phyloP scores from a whole-genome alignment of 2,888 invertebrate species.

The Helobdella robusta region DNA sequence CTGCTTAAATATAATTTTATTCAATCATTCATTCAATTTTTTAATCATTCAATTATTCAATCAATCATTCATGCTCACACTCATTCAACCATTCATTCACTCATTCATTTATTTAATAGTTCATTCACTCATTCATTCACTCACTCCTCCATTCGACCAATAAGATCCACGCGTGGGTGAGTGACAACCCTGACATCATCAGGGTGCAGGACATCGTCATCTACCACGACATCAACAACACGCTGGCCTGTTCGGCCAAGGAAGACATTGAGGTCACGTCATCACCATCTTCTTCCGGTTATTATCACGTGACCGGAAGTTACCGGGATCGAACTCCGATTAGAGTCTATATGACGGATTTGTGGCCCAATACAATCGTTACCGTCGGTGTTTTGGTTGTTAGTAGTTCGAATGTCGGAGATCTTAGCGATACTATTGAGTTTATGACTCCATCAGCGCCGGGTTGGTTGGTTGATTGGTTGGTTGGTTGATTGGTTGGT shows the following conservation, averaged over 20 bases:
- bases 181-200: not conserved
- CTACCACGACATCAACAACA: not conserved
- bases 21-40: no score
- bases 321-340: constrained; percentile 10
- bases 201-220: constrained; percentile 12
- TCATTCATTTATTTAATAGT: no score
- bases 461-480: no score
- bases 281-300: not conserved
- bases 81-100: not conserved
- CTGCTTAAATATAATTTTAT: no score
- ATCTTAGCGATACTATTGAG: constrained; percentile 62
- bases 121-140: not conserved
- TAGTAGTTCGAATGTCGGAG: constrained; percentile 57
- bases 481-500: no score
- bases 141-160: not conserved
- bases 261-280: not conserved
- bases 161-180: constrained; percentile 21
- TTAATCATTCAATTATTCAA: no score
- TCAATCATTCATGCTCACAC: no score
- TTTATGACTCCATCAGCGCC: constrained; percentile 43
- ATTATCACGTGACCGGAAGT: no score
- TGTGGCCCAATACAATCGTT: constrained; percentile 56
- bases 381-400: constrained; percentile 77
- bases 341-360: constrained; percentile 33
- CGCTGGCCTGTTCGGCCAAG: constrained; percentile 10